Percentiles rank a stretch among this genome's conserved stretches.
phyloP scores from a whole-genome alignment of 1,140 invertebrate genomes.

The Drosophila eugracilis region DNA sequence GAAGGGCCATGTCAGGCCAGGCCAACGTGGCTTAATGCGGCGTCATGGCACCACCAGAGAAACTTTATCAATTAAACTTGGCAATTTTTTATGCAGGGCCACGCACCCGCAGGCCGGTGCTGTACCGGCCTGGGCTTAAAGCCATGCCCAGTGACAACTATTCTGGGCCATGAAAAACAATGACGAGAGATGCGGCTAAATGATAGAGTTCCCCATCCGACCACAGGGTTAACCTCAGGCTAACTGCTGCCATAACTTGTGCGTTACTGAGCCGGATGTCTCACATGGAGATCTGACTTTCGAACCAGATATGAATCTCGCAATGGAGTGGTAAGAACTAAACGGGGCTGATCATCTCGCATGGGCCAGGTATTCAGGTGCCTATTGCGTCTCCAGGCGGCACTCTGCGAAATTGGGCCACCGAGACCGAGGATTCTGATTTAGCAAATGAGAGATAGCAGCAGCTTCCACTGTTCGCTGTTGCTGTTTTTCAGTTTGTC shows the following conservation, averaged over 20 bases:
- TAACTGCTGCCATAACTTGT: constrained; percentile 47
- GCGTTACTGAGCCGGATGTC: constrained; percentile 4
- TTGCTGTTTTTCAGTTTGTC: constrained; percentile 5
- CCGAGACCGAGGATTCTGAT: constrained; percentile 22
- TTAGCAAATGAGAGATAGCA: neutral
- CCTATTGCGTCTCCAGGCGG: constrained; percentile 30
- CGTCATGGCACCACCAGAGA: constrained; percentile 75
- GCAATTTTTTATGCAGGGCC: constrained; percentile 67
- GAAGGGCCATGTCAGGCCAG: constrained; percentile 7
- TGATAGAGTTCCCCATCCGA: constrained; percentile 33
- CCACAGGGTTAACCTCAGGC: constrained; percentile 37
- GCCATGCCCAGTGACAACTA: constrained; percentile 34
- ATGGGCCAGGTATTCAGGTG: constrained; percentile 25
- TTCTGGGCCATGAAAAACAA: constrained; percentile 38
- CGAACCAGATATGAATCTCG: constrained; percentile 31
- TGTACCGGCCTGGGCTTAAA: constrained; percentile 25
- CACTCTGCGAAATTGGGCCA: constrained; percentile 72
- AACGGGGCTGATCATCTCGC: constrained; percentile 30
- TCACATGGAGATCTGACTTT: constrained; percentile 26
- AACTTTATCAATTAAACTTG: constrained; percentile 83
- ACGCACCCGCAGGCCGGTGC: constrained; percentile 64
- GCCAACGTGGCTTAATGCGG: constrained; percentile 65
- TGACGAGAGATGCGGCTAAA: constrained; percentile 47
- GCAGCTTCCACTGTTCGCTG: constrained; percentile 9
- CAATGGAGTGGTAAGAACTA: constrained; percentile 43